Conservation (phyloP, 2,797 vertebrate species). For the Spinibarbus caldwelli region DNA sequence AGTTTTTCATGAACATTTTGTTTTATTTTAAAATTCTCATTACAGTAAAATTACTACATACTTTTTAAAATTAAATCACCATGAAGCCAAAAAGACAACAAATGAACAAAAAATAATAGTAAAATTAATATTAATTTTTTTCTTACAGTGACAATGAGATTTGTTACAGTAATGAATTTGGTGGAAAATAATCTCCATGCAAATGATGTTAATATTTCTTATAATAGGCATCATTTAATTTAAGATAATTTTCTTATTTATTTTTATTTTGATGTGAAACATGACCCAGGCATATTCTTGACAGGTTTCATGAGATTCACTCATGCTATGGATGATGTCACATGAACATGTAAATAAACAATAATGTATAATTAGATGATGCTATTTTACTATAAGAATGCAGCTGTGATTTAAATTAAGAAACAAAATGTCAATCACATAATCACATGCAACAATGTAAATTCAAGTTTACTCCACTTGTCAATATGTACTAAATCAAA, state of each 20-base stretch:
- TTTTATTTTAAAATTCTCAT: not conserved
- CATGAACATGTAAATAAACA: constrained; percentile 41
- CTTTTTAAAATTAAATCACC: not conserved
- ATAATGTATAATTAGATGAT: constrained; percentile 42
- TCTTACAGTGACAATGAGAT: not conserved
- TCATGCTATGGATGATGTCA: not conserved
- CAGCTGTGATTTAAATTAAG: constrained; percentile 1
- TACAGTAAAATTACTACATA: not conserved
- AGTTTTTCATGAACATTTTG: not conserved
- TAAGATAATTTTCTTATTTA: not conserved
- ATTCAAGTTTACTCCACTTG: not conserved
- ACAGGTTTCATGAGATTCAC: constrained; percentile 7
- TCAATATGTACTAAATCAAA: constrained; percentile 25
- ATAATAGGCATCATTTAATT: not conserved
- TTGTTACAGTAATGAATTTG: not conserved
- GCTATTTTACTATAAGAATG: constrained; percentile 55
- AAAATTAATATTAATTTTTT: not conserved
- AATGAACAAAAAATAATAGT: not conserved
- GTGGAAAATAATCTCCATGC: not conserved
- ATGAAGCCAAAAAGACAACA: not conserved
- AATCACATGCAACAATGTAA: constrained; percentile 9
- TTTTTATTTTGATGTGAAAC: not conserved
- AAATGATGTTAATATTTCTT: not conserved
- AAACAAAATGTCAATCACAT: constrained; percentile 13
- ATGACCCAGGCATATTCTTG: constrained; percentile 5